Evolutionary conservation across 2,797 vertebrate species (phyloP), one percentile per base, ranked within the genome.

Genomic region (Rhabdomys pumilio): DNA sequence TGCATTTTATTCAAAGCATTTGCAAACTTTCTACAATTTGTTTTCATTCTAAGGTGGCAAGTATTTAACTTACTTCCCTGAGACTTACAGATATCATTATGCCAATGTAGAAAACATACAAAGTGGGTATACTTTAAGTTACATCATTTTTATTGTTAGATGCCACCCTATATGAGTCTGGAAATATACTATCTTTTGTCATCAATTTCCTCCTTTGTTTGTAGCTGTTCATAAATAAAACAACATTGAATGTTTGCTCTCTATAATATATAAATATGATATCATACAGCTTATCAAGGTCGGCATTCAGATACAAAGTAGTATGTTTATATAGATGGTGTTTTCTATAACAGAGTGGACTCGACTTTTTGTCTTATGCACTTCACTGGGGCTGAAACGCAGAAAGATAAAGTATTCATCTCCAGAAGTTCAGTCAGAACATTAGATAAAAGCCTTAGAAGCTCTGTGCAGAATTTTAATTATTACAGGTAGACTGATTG

Each of bases 1-100:
- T 88, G 24, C n/a, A 57, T 17, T 75, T 91, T 29, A 81, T 76
- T 95, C 29, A 55, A 31, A 97, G 75, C 61, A 83, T 89, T 85
- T 69, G 73, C 75, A 91, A 94, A 20, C 22, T 97, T 95, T 90
- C 85, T n/a, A 85, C 90, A 38, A 88, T 93, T 90, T 91, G 61
- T 97, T 97, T 96, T 92, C 47, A 88, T 96, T 76, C 87, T 67
- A 69, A 90, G 17, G 29, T 69, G 57, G 57, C 53, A 81, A 85
- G 29, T 90, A 81, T 55, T 55, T 92, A 29, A 38, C 53, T 95
- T 53, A 93, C 73, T 96, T 96, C 50, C 10, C 57, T 97, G 65
- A 93, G 96, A 93, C 8, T 63, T 76, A 24, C 24, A 95, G 31
- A 76, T 93, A 19, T 86, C 38, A 92, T 75, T 76, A 20, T 85